Base-by-base conservation (phyloP, 2,888 invertebrate genomes). In the Leptopilina drosophilae region DNA sequence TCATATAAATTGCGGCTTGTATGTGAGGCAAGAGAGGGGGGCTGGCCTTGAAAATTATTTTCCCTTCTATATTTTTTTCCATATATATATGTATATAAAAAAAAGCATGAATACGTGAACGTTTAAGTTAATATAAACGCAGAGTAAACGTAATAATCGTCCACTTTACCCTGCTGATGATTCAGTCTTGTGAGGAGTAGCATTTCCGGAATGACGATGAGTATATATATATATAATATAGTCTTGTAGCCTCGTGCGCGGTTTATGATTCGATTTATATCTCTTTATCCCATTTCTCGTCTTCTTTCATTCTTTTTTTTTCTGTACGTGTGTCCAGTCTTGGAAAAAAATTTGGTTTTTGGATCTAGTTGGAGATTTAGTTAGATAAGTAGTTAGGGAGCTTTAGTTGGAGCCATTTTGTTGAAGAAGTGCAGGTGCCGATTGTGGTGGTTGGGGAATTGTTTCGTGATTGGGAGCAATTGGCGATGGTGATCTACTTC, bases 321-420 rank as follows among this genome's bases (percentile, higher is more conserved):
- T 33, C 3, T 20, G 20, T 20, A 0, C 20, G 20, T n/a, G 26
- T 26, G 26, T 26, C 26, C 33, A 33, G 33, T 33, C 33, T 33
- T 33, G 33, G 33, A 33, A 33, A 33, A 33, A 42, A 42, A 42
- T 42, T 42, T 8, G 42, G 6, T 8, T 2, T 42, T 8, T 42
- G 8, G 6, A 6, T 42, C 5, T 7, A 42, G 8, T 42, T 42
- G 8, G 4, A 7, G 42, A 42, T 42, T 42, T 42, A 0, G 2
- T 42, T 42, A 0, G 4, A 42, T 0, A 42, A 5, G 2, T 49
- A 9, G 49, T 9, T 8, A 8, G 49, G 4, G 4, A 42, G 11
- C 9, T 89, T 26, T 95, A 96, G 93, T 96, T 96, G 92, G 96
- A 95, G 85, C 96, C 96, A 92, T 96, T 96, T 91, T 96, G 96